phyloP scores from a whole-genome alignment of 2,113 vertebrate species.

The Xenus cinereus region DNA sequence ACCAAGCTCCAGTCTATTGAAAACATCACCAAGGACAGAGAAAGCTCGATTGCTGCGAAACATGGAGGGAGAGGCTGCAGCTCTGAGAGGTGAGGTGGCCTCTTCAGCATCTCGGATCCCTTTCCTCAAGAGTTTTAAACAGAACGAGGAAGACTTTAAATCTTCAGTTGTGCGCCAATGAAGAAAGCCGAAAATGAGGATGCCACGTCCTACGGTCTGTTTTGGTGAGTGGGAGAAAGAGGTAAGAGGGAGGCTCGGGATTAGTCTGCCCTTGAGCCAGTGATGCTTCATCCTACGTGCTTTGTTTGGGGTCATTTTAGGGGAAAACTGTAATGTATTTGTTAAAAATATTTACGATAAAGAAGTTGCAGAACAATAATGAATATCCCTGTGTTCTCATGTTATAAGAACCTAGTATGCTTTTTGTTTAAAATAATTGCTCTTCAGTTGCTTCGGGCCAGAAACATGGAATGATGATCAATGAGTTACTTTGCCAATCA shows the following conservation, averaged over 20 bases:
- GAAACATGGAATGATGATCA: constrained; percentile 20
- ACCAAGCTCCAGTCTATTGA: neutral
- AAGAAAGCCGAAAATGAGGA: neutral
- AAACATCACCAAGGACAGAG: neutral
- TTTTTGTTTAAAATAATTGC: neutral
- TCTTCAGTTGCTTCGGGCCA: neutral
- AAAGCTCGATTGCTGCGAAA: neutral
- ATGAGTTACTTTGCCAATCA: constrained; percentile 44
- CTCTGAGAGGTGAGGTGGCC: neutral
- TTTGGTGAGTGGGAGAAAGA: neutral
- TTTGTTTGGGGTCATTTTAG: neutral
- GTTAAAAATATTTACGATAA: neutral
- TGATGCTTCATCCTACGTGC: neutral
- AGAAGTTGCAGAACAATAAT: neutral
- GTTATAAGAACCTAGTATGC: neutral
- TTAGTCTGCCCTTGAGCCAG: neutral
- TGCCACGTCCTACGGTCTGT: accelerated
- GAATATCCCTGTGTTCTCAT: neutral
- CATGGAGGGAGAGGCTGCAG: neutral
- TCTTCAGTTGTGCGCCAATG: neutral
- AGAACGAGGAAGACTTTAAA: neutral
- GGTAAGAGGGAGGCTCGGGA: neutral
- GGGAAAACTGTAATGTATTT: neutral
- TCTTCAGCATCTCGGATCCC: neutral
- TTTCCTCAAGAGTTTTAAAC: neutral